Evolutionary conservation across 2,797 vertebrate genomes (phyloP), one percentile per base, ranked within the genome.

Genomic region (Gallinago solitaria): DNA sequence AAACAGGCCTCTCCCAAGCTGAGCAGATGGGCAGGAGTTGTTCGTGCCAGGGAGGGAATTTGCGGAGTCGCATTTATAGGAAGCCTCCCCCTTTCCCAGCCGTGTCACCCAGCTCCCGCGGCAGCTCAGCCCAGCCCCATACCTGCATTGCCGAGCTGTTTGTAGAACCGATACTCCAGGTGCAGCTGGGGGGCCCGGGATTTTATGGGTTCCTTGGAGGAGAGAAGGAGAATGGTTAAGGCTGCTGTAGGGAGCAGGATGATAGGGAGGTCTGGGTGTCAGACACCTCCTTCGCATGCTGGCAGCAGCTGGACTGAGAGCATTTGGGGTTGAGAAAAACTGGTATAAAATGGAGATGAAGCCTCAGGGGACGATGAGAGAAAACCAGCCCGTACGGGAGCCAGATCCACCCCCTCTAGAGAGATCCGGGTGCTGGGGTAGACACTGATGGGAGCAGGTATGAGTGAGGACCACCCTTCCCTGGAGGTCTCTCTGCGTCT

Each of bases 131-230:
- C 50, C 9, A 0, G 59, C 27, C 13, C 90, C 97, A 73, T 98
- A 99, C 99, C 99, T 98, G 99, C 98, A 95, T 98, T 99, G 97
- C 99, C 99, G 87, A 99, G 98, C 98, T 99, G 99, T 97, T 99
- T 99, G 98, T 99, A 99, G 98, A 99, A 99, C 87, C 99, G 98
- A 96, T 99, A 99, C 96, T 99, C 99, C 98, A 99, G 98, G 97
- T 99, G 99, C 92, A 99, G 98, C 97, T 99, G 99, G 2, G 99
- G 99, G 8, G 99, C 99, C 95, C 99, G 98, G 74, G 99, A 99
- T 96, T 99, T 99, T 93, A 99, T 99, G 86, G 99, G 99, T 98
- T 99, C 99, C 99, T 99, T 97, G n/a, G 86, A 95, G 68, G 90
- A 97, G 87, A 97, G 48, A 77, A 92, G 60, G 45, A 93, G 24